A percentile compares a stretch with the other conserved stretches of the same genome.
Evolutionary conservation across 2,113 vertebrate genomes (phyloP).

Genomic region (Urocynchramus pylzowi): DNA sequence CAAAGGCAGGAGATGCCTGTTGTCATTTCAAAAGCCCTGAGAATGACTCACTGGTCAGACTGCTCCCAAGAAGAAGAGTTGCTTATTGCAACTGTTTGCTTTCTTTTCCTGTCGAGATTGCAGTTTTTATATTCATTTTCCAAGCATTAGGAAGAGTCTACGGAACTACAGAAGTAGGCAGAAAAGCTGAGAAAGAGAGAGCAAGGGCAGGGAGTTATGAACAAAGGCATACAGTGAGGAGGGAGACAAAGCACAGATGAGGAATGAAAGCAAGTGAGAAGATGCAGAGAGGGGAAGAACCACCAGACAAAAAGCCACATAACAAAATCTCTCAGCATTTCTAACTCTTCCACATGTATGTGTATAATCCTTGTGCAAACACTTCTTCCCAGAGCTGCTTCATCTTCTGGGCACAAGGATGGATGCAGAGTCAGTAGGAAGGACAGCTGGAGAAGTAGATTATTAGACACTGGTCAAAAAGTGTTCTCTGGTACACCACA

Average conservation of each 20-base stretch:
- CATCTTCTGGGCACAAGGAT: neutral
- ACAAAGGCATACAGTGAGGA: neutral
- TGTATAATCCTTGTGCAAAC: neutral
- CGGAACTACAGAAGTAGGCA: neutral
- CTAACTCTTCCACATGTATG: neutral
- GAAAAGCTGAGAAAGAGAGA: neutral
- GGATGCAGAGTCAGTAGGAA: neutral
- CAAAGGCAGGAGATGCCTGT: conserved; percentile 36
- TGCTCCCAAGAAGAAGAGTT: neutral
- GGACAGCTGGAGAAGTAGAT: neutral
- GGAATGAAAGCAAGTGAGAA: neutral
- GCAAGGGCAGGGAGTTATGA: neutral
- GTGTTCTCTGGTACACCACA: neutral
- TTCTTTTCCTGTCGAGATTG: neutral
- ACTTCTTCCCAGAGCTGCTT: neutral
- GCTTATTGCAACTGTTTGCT: neutral
- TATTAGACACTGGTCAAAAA: neutral
- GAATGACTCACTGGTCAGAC: conserved; percentile 19
- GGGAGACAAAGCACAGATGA: conserved; percentile 1
- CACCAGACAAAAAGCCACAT: neutral
- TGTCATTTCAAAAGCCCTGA: conserved; percentile 27
- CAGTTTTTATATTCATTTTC: neutral
- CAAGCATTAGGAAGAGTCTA: neutral
- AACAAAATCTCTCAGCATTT: neutral
- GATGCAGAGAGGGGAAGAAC: neutral